Percentiles rank a stretch among this genome's conserved stretches.
Conservation (phyloP, 2,888 invertebrate genomes). For the Vesta saturnalis region DNA sequence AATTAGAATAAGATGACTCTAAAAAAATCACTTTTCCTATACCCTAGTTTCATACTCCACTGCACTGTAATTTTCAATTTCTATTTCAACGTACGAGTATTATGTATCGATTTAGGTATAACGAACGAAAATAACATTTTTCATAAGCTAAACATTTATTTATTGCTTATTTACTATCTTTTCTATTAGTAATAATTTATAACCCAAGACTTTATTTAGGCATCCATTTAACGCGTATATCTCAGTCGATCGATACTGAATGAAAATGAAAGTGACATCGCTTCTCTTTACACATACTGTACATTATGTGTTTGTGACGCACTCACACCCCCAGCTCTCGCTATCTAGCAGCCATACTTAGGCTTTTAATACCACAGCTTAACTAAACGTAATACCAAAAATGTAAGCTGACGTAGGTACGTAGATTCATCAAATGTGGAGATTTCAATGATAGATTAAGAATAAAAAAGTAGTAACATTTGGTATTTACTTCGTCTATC, state of each 20-base stretch:
- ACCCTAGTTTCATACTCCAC: too few relatives aligned
- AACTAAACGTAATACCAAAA: not conserved
- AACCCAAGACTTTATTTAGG: conserved; percentile 14
- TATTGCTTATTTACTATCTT: not conserved
- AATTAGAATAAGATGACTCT: too few relatives aligned
- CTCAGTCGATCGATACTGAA: conserved; percentile 38
- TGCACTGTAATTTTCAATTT: too few relatives aligned
- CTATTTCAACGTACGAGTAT: too few relatives aligned
- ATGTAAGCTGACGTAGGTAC: not conserved
- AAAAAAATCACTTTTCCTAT: too few relatives aligned
- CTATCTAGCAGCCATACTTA: not conserved
- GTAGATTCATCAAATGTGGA: not conserved
- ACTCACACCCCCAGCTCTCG: conserved; percentile 18
- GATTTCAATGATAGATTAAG: conserved; percentile 13
- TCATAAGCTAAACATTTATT: too few relatives aligned
- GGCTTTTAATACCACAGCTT: conserved; percentile 7
- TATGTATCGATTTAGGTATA: too few relatives aligned
- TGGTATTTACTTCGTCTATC: not conserved
- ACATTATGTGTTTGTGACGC: conserved; percentile 29
- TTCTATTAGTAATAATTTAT: not conserved
- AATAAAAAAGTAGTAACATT: not conserved
- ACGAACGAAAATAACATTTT: too few relatives aligned
- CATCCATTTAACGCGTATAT: conserved; percentile 24
- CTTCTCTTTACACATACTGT: conserved; percentile 33
- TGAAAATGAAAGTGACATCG: conserved; percentile 44